phyloP scores from a whole-genome alignment of 2,888 invertebrate species.

The Leucophora obtusa region DNA sequence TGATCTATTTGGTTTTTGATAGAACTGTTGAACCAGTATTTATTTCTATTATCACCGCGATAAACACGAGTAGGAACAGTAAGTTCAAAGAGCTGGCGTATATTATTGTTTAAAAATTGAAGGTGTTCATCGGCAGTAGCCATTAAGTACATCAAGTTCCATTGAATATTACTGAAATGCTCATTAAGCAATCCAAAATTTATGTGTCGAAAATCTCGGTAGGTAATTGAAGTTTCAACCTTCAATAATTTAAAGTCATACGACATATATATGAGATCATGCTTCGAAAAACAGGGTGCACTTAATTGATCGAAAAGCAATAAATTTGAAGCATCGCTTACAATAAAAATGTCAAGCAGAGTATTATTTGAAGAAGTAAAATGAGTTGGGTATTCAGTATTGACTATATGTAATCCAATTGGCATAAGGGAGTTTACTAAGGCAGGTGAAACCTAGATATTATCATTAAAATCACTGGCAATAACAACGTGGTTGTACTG shows the following conservation, averaged over 20 bases:
- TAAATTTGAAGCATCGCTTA: background rate
- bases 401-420: background rate
- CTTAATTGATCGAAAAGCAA: background rate
- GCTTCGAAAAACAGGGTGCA: background rate
- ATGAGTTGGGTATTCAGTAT: background rate
- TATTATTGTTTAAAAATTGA: too few relatives aligned
- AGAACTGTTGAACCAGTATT: too few relatives aligned
- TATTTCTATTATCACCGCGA: too few relatives aligned
- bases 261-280: background rate
- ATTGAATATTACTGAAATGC: too few relatives aligned
- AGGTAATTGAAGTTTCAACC: background rate
- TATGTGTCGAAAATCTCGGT: background rate
- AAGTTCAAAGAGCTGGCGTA: too few relatives aligned
- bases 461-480: background rate
- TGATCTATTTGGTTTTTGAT: too few relatives aligned
- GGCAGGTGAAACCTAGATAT: background rate
- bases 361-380: background rate
- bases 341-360: background rate
- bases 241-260: background rate
- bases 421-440: too few relatives aligned
- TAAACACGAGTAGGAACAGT: too few relatives aligned
- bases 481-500: conserved; percentile 1
- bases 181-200: too few relatives aligned
- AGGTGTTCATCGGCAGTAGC: too few relatives aligned
- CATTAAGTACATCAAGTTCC: too few relatives aligned